These are phyloP conservation scores for Drosophila parthenogenetica DNA, from an alignment of 2,888 invertebrate genomes.

Conservation along the genomic window DNA sequence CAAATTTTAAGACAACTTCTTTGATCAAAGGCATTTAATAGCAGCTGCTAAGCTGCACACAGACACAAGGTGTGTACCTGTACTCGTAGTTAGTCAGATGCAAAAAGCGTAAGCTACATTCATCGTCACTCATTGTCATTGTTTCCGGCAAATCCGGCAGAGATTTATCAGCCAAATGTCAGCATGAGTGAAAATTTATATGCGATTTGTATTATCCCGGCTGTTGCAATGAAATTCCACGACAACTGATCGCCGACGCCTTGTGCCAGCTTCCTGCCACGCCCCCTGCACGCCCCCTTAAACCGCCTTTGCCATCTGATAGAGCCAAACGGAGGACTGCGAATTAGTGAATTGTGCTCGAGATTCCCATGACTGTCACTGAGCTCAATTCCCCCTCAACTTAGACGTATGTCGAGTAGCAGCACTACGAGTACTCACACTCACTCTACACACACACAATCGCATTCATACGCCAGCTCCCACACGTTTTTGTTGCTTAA, in stretches of 20 bases:
- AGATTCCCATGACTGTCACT: conserved; percentile 71
- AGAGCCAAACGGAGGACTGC: conserved; percentile 16
- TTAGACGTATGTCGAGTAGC: conserved; percentile 6
- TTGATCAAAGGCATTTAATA: conserved; percentile 59
- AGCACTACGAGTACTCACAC: conserved; percentile 6
- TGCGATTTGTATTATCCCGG: conserved; percentile 53
- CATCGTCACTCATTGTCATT: conserved; percentile 52
- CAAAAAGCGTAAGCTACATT: conserved; percentile 23
- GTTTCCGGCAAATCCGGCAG: conserved; percentile 62
- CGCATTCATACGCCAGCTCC: conserved; percentile 13
- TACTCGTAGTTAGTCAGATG: conserved; percentile 28
- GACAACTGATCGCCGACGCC: conserved; percentile 66
- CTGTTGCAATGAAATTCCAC: conserved; percentile 43
- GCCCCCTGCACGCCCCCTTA: neutral
- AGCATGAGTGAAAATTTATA: conserved; percentile 79
- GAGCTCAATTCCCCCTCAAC: conserved; percentile 28
- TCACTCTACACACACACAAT: conserved; percentile 4
- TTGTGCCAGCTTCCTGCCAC: conserved; percentile 51
- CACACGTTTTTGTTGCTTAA: conserved; percentile 29
- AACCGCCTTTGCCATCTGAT: neutral
- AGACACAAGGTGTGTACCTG: conserved; percentile 20
- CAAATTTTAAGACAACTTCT: conserved; percentile 31
- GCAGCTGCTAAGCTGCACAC: conserved; percentile 46
- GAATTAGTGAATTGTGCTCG: conserved; percentile 75
- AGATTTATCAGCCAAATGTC: conserved; percentile 82